Base-by-base conservation (phyloP, 2,888 invertebrate species). In the Mesorhabditis spiculigera region DNA sequence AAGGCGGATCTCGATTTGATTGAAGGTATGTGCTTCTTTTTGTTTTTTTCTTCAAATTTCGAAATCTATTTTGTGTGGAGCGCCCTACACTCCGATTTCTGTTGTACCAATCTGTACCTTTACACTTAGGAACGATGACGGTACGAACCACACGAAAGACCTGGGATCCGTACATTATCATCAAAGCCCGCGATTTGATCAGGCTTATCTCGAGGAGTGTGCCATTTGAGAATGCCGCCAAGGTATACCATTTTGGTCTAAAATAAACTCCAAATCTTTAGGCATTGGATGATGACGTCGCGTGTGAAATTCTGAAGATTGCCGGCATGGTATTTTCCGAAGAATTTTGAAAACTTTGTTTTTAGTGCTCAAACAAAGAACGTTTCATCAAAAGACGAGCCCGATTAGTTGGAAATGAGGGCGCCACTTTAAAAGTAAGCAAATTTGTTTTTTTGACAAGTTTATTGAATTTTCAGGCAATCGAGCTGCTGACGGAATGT, bases 221-320 rank as follows among this genome's bases (percentile, higher is more conserved):
- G 1, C 96, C 97, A 0, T 94, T 92, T 81, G 97, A 98, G 87
- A 96, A 98, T 88, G 95, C 95, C 4, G 90, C 16, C n/a, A 50
- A 50, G 58, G 58, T 50, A 13, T 50, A 13, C 0, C 44, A 8
- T 43, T 13, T 16, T 45, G 6, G 45, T 45, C n/a, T n/a, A 50
- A 73, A 50, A n/a, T 50, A 50, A 13, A n/a, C 10, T 50, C 28
- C 28, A 28, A 28, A 28, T 1, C n/a, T 87, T 4, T 82, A 87
- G 65, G 86, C 90, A 8, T 80, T 89, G 50, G 91, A 93, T 80
- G 97, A 99, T 87, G 93, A 95, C 77, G 90, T 92, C 61, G 91
- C 93, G 44, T 93, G 93, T 85, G 98, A 99, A 86, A 93, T 98
- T 43, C 94, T 98, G 65, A 97, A 96, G 89, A 95, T 99, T 75